Evolutionary conservation across 2,797 vertebrate species (phyloP), one percentile per base, ranked within the genome.

Genomic region (Scolopax rusticola): DNA sequence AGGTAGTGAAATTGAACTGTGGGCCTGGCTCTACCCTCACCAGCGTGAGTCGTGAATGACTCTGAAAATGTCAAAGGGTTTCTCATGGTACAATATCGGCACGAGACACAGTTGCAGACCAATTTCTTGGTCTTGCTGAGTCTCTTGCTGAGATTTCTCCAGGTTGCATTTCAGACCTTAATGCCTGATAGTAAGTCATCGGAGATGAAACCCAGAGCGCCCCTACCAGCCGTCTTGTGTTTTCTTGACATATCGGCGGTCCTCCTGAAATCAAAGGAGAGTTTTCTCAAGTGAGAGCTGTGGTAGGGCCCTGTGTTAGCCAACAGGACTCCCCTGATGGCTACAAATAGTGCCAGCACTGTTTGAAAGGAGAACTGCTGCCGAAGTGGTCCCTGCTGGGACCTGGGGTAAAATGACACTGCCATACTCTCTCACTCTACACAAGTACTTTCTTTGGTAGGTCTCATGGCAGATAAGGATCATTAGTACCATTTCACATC

Each of bases 1-100:
- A 87, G 83, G 84, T 77, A 84, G 27, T 33, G 77, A 94, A 89
- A 93, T 60, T 95, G 95, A 96, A 93, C 92, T 40, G 60, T 67
- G 69, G 77, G 65, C 43, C 81, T 86, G 71, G 73, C 28, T 90
- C 41, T 80, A 12, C 23, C 5, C 9, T 86, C 75, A 33, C 45
- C 64, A 89, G 36, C 20, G 63, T 54, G 53, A 94, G 57, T 78
- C 84, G 48, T 4, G 43, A 85, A 40, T n/a, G 30, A 54, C 20
- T 84, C 48, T 1, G 5, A 30, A 63, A 89, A 12, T 1, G 2
- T 41, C 41, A 64, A 21, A 78, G 36, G 20, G 24, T 61, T 92
- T 71, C 48, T 38, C 30, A 20, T 19, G 6, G 8, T 67, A 15
- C 11, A 30, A 19, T 40, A 75, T 19, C 0, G 0, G 8, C 14